Conservation (phyloP, 2,888 invertebrate genomes). For the Deroplatys truncata region DNA sequence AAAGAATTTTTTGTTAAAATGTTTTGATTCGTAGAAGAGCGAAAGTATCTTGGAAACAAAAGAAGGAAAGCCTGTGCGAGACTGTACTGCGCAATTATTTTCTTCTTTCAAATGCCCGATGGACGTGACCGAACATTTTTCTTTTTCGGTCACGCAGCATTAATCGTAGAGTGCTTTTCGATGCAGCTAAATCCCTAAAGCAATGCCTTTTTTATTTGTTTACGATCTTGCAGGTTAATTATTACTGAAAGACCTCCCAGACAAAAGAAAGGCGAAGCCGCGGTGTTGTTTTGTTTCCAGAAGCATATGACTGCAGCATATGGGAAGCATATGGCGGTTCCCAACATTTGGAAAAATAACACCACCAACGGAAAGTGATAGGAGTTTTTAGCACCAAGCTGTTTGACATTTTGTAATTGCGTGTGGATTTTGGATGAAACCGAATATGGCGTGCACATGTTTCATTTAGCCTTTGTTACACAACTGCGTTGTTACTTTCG, state of each 20-base stretch:
- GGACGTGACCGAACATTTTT: neutral
- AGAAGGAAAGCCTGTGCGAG: neutral
- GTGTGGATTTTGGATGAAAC: neutral
- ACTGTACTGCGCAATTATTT: neutral
- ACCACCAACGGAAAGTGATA: neutral
- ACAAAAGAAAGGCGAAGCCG: neutral
- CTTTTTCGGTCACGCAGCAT: neutral
- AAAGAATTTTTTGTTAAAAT: too few relatives aligned
- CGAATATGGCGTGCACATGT: neutral
- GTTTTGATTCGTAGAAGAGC: too few relatives aligned
- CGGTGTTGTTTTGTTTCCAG: neutral
- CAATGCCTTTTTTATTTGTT: neutral
- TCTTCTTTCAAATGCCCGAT: neutral
- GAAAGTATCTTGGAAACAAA: neutral
- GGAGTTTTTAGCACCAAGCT: neutral
- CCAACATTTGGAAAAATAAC: neutral
- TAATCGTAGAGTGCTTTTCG: neutral
- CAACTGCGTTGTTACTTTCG: too few relatives aligned
- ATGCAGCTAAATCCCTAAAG: neutral
- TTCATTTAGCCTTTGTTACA: neutral
- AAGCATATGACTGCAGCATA: neutral
- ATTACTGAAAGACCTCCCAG: neutral
- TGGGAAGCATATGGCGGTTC: neutral
- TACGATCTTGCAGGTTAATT: neutral
- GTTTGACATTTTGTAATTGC: neutral